These are phyloP conservation scores for Pseudorhiza aurosa DNA, from an alignment of 30 jellyfish, hydroid and myxozoan genomes.

Conservation along the genomic window DNA sequence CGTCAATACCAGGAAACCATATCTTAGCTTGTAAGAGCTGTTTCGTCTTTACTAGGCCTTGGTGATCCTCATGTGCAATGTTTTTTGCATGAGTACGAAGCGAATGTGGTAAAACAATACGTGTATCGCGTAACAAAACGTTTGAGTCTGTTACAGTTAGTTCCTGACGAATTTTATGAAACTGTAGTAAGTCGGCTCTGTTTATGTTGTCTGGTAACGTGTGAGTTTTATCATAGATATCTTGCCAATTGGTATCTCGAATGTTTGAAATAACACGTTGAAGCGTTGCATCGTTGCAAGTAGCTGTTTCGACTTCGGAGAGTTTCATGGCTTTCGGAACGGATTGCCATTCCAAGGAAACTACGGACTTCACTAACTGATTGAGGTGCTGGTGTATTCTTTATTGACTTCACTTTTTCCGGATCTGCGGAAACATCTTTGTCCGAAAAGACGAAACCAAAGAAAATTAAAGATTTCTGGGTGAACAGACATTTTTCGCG, in stretches of 20 bases:
- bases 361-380: background rate
- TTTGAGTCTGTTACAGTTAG: constrained; percentile 15
- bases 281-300: constrained; percentile 40
- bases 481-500: constrained; percentile 47
- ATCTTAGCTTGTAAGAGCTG: constrained; percentile 21
- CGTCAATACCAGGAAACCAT: constrained; percentile 54
- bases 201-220: constrained; percentile 32
- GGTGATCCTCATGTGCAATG: constrained; percentile 32
- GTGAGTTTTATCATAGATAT: constrained; percentile 25
- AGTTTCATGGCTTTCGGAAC: constrained; percentile 32
- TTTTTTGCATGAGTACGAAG: constrained; percentile 24
- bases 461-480: constrained; percentile 48
- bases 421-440: constrained; percentile 61
- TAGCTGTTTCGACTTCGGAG: constrained; percentile 16
- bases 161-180: constrained; percentile 24
- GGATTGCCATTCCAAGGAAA: background rate
- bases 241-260: constrained; percentile 14
- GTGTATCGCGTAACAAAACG: constrained; percentile 2
- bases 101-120: constrained; percentile 23
- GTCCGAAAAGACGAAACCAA: constrained; percentile 66
- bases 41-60: constrained; percentile 48
- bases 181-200: constrained; percentile 30
- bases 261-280: constrained; percentile 31
- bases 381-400: constrained; percentile 43
- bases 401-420: constrained; percentile 35